Percentiles rank a stretch among this genome's conserved stretches.
Evolutionary conservation across 2,888 invertebrate genomes (phyloP).

Genomic region (Danaus chrysippus): DNA sequence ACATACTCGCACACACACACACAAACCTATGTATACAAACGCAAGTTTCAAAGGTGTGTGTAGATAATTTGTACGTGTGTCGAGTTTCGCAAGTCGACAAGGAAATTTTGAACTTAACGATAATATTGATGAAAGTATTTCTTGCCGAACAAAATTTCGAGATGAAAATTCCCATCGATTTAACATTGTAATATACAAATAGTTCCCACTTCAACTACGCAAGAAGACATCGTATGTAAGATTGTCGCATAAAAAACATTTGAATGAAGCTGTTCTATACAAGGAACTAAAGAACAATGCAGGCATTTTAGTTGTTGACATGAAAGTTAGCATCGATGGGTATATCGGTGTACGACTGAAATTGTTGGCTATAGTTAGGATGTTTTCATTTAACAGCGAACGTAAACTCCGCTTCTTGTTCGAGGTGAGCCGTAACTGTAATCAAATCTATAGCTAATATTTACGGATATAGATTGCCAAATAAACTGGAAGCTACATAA

Average conservation of each 20-base stretch:
- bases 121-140: conserved; percentile 68
- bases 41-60: conserved; percentile 2
- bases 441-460: conserved; percentile 1
- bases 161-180: neutral
- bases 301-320: too few relatives aligned
- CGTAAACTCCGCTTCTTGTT: conserved; percentile 31
- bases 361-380: conserved; percentile 45
- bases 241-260: too few relatives aligned
- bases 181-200: neutral
- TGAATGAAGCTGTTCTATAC: too few relatives aligned
- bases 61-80: conserved; percentile 29
- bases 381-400: conserved; percentile 47
- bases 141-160: neutral
- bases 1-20: too few relatives aligned
- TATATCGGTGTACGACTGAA: conserved; percentile 21
- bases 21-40: too few relatives aligned
- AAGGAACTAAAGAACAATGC: too few relatives aligned
- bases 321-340: conserved; percentile 14
- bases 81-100: conserved; percentile 76
- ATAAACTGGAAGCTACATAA: too few relatives aligned
- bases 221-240: too few relatives aligned
- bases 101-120: conserved; percentile 68
- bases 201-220: neutral
- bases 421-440: conserved; percentile 22
- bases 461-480: too few relatives aligned